Base-by-base conservation (phyloP, 2,888 invertebrate genomes). In the Temnothorax ravouxi region DNA sequence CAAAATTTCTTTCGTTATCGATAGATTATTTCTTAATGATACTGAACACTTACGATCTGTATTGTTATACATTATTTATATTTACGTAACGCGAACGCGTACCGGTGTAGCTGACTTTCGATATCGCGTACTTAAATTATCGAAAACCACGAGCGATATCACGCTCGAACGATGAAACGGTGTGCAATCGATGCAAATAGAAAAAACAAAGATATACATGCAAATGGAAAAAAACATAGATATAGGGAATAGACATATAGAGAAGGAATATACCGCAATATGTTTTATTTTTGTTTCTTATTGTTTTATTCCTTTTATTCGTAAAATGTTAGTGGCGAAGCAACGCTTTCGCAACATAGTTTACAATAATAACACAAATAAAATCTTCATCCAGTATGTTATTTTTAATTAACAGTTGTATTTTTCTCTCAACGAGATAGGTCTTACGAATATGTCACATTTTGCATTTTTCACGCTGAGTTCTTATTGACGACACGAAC, bases 201-300 rank as follows among this genome's bases (percentile, higher is more conserved):
- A 34, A 34, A 34, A 34, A 34, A 34, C 34, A 34, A 6, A 34
- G 34, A 41, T 41, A 9, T 41, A 25, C 25, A 15, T 41, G 44
- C 21, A 18, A n/a, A 69, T 52, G 34, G n/a, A 69, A 34, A 69
- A 69, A 44, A n/a, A 44, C 56, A 11, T 47, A 47, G 5, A 66
- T 64, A 21, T 2, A 41, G 11, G 15, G 9, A n/a, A 62, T 18
- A 50, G 4, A 1, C 9, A 9, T 21, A 15, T 15, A 15, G 3
- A 1, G 21, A 4, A 25, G 15, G 11, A 41, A 44, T 44, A 15
- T 44, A 25, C 8, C 21, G 15, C 44, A 44, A 3, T 66, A 44
- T 9, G 21, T 44, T 44, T n/a, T 44, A 44, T 44, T 25, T 44
- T 74, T 41, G 11, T 69, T 71, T 11, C 1, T n/a, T 47, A 29